These are phyloP conservation scores for Nautilus pompilius DNA, from an alignment of 1,140 invertebrate genomes.

Conservation along the genomic window DNA sequence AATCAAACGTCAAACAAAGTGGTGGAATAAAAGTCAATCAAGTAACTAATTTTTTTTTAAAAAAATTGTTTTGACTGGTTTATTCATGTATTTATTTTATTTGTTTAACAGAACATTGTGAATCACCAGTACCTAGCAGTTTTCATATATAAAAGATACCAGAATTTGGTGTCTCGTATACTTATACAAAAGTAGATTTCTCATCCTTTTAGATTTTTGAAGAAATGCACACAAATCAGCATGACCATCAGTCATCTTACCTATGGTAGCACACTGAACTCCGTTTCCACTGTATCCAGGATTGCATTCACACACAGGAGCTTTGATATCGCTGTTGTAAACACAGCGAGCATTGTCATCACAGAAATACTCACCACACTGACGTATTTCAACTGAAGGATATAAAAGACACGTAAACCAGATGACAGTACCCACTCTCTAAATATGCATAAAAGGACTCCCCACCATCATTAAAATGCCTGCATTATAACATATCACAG, in stretches of 20 bases:
- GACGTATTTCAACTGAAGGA: conserved; percentile 33
- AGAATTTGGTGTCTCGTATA: too few species aligned
- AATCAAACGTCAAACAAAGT: too few species aligned
- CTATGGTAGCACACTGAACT: conserved; percentile 21
- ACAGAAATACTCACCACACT: conserved; percentile 58
- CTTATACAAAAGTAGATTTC: neutral
- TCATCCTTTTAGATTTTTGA: neutral
- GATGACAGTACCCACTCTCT: neutral
- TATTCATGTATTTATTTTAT: too few species aligned
- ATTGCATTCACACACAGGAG: conserved; percentile 42
- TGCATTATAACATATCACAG: too few species aligned
- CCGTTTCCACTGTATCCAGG: conserved; percentile 35
- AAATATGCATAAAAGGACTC: too few species aligned
- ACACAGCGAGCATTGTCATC: conserved; percentile 58
- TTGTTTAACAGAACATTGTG: too few species aligned
- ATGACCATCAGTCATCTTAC: conserved; percentile 19
- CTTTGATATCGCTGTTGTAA: conserved; percentile 30
- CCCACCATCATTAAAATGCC: too few species aligned
- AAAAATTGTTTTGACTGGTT: neutral
- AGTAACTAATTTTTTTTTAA: neutral
- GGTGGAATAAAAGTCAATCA: too few species aligned
- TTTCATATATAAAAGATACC: too few species aligned
- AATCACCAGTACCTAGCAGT: too few species aligned
- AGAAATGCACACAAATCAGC: neutral
- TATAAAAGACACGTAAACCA: too few species aligned